Evolutionary conservation across 2,888 invertebrate species (phyloP), one percentile per base, ranked within the genome.

Genomic region (Antheraea yamamai): DNA sequence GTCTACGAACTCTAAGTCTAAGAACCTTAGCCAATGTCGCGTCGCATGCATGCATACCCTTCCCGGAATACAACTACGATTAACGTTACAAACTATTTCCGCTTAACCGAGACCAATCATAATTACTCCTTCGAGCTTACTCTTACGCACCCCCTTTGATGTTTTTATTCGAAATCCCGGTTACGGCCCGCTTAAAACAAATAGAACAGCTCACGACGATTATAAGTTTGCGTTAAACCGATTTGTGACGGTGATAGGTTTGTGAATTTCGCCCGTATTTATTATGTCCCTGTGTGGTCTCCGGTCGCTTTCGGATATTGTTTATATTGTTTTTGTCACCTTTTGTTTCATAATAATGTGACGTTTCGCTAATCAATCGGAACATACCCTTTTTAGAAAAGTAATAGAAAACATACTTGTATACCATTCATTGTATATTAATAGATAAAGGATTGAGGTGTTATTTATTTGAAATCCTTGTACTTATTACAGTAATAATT

Each of bases 71-170:
- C 84, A 78, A 85, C 78, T 84, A 82, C 91, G 89, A 94, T 93
- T 93, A 93, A 94, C 93, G 91, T 91, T 92, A 91, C 91, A 88
- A 93, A 92, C 94, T 93, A 94, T 94, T 94, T 95, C 94, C 95
- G 92, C 91, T 92, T 88, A 89, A 92, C 89, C 94, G 94, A 85
- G 88, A 93, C 94, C 87, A 95, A 95, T 94, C 87, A 91, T 94
- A 93, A 95, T 94, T 94, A 91, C 94, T 91, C 90, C 94, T 92
- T 90, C 90, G 90, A 89, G 89, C 87, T 89, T 86, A 83, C 91
- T 91, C 90, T 87, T 89, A 90, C 91, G 88, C 91, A 90, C 91
- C 92, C 94, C 88, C 94, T 94, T 94, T 94, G 94, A 94, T 93
- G 94, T 94, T 93, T 94, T 94, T 93, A 93, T 93, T 91, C 89